These are phyloP conservation scores for Psittacula derbiana DNA, from an alignment of 2,797 vertebrate genomes.

Conservation along the genomic window DNA sequence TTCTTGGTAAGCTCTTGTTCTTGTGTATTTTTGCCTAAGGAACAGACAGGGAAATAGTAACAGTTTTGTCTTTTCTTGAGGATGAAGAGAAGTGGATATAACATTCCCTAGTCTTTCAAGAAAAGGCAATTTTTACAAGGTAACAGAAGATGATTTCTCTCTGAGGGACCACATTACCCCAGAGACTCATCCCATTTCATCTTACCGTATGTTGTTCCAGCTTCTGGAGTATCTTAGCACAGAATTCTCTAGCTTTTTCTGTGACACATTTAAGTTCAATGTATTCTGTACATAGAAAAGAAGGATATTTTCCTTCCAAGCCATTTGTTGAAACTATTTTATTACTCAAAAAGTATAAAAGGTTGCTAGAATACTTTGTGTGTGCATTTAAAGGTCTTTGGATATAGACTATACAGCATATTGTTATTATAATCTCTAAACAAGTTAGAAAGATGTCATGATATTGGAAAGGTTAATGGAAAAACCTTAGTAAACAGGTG, in stretches of 20 bases:
- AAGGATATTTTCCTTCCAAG: not conserved
- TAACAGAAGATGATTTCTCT: not conserved
- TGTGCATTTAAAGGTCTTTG: not conserved
- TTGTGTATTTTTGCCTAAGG: not conserved
- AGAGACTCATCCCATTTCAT: not conserved
- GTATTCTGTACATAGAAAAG: not conserved
- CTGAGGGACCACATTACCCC: not conserved
- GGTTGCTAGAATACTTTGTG: not conserved
- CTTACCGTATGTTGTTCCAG: not conserved
- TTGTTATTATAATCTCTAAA: not conserved
- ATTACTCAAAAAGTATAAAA: not conserved
- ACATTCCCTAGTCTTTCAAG: not conserved
- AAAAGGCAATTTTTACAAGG: constrained; percentile 30
- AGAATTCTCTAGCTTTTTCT: not conserved
- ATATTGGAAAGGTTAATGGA: constrained; percentile 26
- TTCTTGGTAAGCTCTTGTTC: not conserved
- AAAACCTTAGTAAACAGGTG: constrained; percentile 16
- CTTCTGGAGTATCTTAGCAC: not conserved
- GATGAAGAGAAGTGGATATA: not conserved
- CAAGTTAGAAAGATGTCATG: not conserved
- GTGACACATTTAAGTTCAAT: not conserved
- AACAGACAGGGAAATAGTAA: constrained; percentile 13
- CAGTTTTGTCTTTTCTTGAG: not conserved
- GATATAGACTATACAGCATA: not conserved
- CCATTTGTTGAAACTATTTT: not conserved